Evolutionary conservation across 1,140 invertebrate species (phyloP), one percentile per base, ranked within the genome.

Genomic region (Pachyrhynchus sulphureomaculatus): DNA sequence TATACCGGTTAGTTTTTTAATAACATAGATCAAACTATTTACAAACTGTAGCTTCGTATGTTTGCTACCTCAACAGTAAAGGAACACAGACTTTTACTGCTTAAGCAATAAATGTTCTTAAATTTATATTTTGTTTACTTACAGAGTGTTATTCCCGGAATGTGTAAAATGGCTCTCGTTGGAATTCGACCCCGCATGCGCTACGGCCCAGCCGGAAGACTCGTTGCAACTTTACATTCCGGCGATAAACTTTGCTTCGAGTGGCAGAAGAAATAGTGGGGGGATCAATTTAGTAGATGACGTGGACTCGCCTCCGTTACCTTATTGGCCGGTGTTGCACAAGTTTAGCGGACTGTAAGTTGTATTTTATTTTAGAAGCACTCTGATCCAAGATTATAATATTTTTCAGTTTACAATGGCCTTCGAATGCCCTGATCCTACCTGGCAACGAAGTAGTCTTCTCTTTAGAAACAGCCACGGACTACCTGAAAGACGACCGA

Each of bases 401-500:
- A 45, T 61, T 45, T 78, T 79, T 4, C 63, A 86, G 90, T 17
- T 78, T 81, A 34, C 91, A 92, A 51, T 98, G 95, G 94, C 92
- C 95, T 1, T 87, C 90, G 69, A 87, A 87, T 66, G 86, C 92
- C 2, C 75, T 98, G 9, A 80, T 98, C 42, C 77, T 98, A 29
- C 95, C 96, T 61, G 95, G 95, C 17, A 94, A 96, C 76, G 92
- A 96, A 79, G 88, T 97, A 0, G 84, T 96, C 65, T 96, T 98
- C 75, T 96, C 93, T 0, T 72, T 98, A 71, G 95, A 98, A 79
- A 97, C 95, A 1, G 93, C 95, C 0, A 93, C 95, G 0, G 90
- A 97, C 78, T 98, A 98, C 78, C 85, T 96, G 58, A 93, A 93
- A 73, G 93, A 96, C 79, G 95, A 96, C 47, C 88, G 89, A 69